Conservation (phyloP, 2,888 invertebrate species). For the Matsumyia berberina region DNA sequence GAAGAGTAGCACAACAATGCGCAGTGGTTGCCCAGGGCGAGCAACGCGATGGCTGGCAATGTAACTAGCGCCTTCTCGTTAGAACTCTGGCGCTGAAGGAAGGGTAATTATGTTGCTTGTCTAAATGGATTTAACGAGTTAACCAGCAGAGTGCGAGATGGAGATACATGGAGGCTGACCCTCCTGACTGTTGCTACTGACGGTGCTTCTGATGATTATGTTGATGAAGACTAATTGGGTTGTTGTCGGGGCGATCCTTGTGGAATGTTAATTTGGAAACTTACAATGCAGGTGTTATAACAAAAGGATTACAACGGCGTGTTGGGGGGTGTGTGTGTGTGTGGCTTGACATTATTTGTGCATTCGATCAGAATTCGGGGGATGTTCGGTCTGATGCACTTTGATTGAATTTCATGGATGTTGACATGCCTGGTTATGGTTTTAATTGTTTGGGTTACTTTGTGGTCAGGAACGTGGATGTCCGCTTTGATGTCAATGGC, state of each 20-base stretch:
- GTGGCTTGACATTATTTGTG: background rate
- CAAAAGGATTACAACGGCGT: background rate
- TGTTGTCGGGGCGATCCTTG: conserved; percentile 48
- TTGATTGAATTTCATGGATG: too few relatives aligned
- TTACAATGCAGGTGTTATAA: conserved; percentile 2
- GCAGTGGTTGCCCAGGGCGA: conserved; percentile 1
- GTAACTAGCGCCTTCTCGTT: conserved; percentile 7
- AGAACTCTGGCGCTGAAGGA: conserved; percentile 13
- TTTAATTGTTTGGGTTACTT: too few relatives aligned
- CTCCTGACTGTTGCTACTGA: background rate
- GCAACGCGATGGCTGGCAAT: background rate
- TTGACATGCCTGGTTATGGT: too few relatives aligned
- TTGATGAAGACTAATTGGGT: conserved; percentile 54
- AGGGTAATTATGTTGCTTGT: conserved; percentile 64
- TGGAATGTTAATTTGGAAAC: conserved; percentile 13
- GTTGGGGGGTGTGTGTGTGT: background rate
- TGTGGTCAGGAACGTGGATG: too few relatives aligned
- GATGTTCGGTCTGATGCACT: background rate
- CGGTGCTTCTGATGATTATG: conserved; percentile 28
- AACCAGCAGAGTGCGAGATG: conserved; percentile 19
- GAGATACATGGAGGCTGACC: background rate
- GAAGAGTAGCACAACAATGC: conserved; percentile 11
- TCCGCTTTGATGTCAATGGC: too few relatives aligned
- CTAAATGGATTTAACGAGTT: conserved; percentile 48
- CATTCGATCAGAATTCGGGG: background rate